Base-by-base conservation (phyloP, 2,888 invertebrate genomes). In the Himalopsyche tibetana region DNA sequence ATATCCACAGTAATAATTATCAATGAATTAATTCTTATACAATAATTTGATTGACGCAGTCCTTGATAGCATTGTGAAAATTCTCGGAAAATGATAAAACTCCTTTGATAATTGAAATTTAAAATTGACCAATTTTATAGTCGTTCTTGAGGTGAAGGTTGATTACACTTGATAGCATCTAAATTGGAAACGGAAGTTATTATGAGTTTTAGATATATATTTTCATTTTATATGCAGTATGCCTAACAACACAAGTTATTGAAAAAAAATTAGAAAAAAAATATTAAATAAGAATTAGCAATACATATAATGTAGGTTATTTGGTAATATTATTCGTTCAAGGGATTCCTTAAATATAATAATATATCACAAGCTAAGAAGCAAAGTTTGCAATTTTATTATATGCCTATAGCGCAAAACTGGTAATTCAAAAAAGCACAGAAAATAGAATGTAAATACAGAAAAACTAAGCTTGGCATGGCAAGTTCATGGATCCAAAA, bases 71-170 rank as follows among this genome's bases (percentile, higher is more conserved):
- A 74, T 36, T 74, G 36, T 74, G 36, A 74, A 38, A 74, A 74
- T 74, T 74, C 74, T 74, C 9, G 36, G 74, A 74, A 51, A 74
- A 74, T 36, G 15, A 38, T 74, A 74, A 74, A 74, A 36, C 74
- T 74, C 36, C 38, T 74, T 36, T 74, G 38, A 36, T 74, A 36
- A 38, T 74, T 74, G 74, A 74, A 74, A 74, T 74, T 74, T 9
- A 36, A 74, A 74, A 74, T 36, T 74, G 38, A 74, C 74, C 74
- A 74, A 74, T 74, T 74, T 74, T 38, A 12, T 36, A 11, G 12
- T 5, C 38, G 74, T 38, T 74, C 74, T 74, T 74, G 74, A 74
- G 74, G 74, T 74, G 74, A 74, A 74, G 74, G 74, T 15, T 74
- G 74, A 74, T 74, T 74, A 69, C 28, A 69, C 36, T 28, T 28